phyloP scores from a whole-genome alignment of 2,888 invertebrate species.

The Apamea epomidion region DNA sequence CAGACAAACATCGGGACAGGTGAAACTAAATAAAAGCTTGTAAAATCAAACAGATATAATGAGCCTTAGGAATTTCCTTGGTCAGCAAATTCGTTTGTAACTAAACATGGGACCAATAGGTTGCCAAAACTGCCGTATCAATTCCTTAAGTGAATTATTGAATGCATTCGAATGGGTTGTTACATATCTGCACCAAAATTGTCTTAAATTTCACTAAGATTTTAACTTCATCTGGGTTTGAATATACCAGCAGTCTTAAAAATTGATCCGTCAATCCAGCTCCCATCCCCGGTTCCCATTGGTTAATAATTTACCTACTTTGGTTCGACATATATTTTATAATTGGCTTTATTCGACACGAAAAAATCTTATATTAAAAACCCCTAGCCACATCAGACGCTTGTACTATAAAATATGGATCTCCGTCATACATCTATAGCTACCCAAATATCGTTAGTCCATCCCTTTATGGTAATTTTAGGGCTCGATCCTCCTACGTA shows the following conservation, averaged over 20 bases:
- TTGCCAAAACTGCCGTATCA: neutral
- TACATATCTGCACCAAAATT: neutral
- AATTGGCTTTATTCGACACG: too few relatives aligned
- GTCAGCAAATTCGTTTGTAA: neutral
- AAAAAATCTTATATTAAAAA: conserved; percentile 13
- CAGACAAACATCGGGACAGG: too few relatives aligned
- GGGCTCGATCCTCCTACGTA: conserved; percentile 30
- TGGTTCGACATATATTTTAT: neutral
- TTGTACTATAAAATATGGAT: conserved; percentile 32
- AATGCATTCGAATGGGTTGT: neutral
- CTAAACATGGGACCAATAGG: too few relatives aligned
- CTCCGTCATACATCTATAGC: conserved; percentile 38
- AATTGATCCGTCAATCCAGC: neutral
- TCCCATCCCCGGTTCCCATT: neutral
- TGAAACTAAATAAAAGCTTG: too few relatives aligned
- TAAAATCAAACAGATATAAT: too few relatives aligned
- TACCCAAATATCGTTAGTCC: conserved; percentile 31
- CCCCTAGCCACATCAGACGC: conserved; percentile 15
- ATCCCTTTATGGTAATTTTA: conserved; percentile 65
- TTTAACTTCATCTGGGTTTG: neutral
- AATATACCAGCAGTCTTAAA: neutral
- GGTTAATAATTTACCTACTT: neutral
- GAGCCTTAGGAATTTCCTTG: neutral
- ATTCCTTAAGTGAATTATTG: neutral
- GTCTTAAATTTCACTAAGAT: neutral